Percentiles rank a stretch among this genome's conserved stretches.
Conservation (phyloP, 2,888 invertebrate genomes). For the Nemurella pictetii region DNA sequence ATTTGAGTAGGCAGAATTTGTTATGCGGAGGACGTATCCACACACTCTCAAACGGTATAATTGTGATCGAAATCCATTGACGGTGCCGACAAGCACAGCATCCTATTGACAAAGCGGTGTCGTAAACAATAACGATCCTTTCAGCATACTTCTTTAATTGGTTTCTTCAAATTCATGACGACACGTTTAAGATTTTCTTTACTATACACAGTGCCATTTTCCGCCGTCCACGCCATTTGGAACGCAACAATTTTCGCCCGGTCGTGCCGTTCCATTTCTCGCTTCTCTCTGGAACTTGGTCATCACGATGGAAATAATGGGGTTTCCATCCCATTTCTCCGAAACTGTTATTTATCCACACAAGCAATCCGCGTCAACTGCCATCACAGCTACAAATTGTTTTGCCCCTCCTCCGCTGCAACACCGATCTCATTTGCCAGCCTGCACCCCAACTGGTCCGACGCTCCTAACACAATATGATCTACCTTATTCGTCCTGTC, state of each 20-base stretch:
- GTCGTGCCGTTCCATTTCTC: not conserved
- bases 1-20: not conserved
- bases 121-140: not conserved
- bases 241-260: not conserved
- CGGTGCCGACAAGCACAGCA: not conserved
- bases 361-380: not conserved
- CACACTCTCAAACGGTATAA: not conserved
- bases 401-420: not conserved
- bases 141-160: not conserved
- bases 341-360: constrained; percentile 11
- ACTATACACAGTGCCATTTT: not conserved
- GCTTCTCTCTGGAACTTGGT: not conserved
- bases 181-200: not conserved
- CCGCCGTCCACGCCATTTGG: not conserved
- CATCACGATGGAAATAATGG: not conserved
- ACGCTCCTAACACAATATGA: not conserved
- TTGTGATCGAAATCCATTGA: not conserved
- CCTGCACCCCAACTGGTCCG: not conserved
- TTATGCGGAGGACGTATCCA: not conserved
- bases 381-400: constrained; percentile 6
- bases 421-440: not conserved
- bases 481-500: not conserved
- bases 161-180: not conserved
- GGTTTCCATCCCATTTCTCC: constrained; percentile 10
- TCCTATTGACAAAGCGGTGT: too few relatives aligned